These are phyloP conservation scores for Laothoe populi DNA, from an alignment of 2,888 invertebrate species.

Conservation along the genomic window DNA sequence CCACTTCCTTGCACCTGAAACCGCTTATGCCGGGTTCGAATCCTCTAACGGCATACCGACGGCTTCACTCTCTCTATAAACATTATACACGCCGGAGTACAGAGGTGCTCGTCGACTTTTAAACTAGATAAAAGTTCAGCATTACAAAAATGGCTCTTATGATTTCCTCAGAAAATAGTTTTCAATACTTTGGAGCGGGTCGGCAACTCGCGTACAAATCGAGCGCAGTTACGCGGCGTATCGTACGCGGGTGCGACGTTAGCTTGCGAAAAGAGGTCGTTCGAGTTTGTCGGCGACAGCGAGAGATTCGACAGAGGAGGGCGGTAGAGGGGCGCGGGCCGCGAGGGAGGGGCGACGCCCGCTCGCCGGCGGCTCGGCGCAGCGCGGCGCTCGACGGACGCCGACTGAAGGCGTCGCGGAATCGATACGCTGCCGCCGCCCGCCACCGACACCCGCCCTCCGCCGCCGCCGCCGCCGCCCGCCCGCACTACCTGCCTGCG, in stretches of 20 bases:
- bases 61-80: conserved; percentile 13
- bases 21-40: neutral
- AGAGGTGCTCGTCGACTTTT: neutral
- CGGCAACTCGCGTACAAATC: conserved; percentile 55
- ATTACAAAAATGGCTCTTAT: neutral
- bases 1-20: conserved; percentile 6
- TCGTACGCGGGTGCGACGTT: conserved; percentile 78
- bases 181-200: conserved; percentile 36
- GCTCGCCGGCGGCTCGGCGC: conserved; percentile 80
- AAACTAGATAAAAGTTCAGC: conserved; percentile 19
- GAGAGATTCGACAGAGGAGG: conserved; percentile 63
- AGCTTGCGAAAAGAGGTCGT: conserved; percentile 82
- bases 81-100: neutral
- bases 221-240: conserved; percentile 78
- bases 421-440: conserved; percentile 79
- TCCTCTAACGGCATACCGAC: conserved; percentile 15
- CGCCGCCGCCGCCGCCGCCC: conserved; percentile 63
- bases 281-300: conserved; percentile 80
- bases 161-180: conserved; percentile 37
- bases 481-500: conserved; percentile 60
- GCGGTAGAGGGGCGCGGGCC: conserved; percentile 56
- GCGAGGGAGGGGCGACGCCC: conserved; percentile 69
- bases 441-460: conserved; percentile 65
- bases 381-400: conserved; percentile 83
- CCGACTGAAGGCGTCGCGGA: conserved; percentile 81